These are phyloP conservation scores for Leptinotarsa defecta DNA, from an alignment of 1,140 invertebrate species.

Conservation along the genomic window DNA sequence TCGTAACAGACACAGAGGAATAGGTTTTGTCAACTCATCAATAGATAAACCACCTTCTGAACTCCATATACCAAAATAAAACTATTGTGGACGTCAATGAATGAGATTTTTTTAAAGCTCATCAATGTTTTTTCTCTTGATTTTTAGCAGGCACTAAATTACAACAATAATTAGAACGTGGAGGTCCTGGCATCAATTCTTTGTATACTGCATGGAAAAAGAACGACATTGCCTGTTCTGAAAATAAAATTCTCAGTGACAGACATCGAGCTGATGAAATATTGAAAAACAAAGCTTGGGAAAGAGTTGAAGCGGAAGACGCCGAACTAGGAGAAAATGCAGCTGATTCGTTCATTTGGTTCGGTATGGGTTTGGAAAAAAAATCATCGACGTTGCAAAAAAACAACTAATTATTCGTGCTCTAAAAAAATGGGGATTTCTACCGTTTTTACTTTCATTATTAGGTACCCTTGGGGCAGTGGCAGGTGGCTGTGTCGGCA, in stretches of 20 bases:
- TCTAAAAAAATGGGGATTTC: constrained; percentile 48
- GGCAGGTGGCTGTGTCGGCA: constrained; percentile 46
- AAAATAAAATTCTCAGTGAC: constrained; percentile 5
- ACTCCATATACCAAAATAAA: too few relatives aligned
- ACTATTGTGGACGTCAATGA: too few relatives aligned
- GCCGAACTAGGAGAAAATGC: constrained; percentile 49
- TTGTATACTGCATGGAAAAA: background rate
- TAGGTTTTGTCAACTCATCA: too few relatives aligned
- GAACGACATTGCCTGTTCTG: background rate
- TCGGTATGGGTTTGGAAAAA: constrained; percentile 34
- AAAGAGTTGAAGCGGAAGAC: constrained; percentile 53
- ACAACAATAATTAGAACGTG: background rate
- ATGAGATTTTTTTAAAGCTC: too few relatives aligned
- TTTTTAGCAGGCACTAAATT: background rate
- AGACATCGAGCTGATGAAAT: constrained; percentile 55
- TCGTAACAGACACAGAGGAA: too few relatives aligned
- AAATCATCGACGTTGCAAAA: background rate
- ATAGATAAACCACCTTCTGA: too few relatives aligned
- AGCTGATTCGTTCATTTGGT: constrained; percentile 40
- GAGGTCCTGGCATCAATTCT: background rate
- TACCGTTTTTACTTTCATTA: constrained; percentile 50
- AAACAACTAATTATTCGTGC: constrained; percentile 41
- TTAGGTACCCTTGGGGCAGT: constrained; percentile 50
- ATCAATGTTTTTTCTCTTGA: background rate
- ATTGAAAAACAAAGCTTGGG: constrained; percentile 54